phyloP scores from a whole-genome alignment of 2,888 invertebrate genomes.

The Drosophila anomalata region DNA sequence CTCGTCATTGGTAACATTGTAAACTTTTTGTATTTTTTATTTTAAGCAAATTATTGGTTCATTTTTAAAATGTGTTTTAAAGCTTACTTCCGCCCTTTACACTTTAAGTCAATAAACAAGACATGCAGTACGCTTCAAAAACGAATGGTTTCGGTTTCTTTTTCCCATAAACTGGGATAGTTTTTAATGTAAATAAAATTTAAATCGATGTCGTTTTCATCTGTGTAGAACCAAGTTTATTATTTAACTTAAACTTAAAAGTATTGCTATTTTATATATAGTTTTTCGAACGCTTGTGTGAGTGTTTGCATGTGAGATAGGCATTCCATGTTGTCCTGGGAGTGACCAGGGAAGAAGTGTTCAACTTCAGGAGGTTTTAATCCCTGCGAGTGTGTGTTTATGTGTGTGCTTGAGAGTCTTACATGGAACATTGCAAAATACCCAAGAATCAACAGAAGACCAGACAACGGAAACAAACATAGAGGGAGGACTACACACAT shows the following conservation, averaged over 20 bases:
- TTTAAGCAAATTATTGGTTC: neutral
- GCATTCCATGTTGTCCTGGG: conserved; percentile 29
- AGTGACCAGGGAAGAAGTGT: conserved; percentile 1
- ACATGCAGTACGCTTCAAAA: conserved; percentile 9
- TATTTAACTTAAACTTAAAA: conserved; percentile 69
- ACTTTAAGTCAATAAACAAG: conserved; percentile 32
- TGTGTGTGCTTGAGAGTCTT: conserved; percentile 13
- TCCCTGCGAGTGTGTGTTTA: conserved; percentile 16
- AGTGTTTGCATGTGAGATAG: conserved; percentile 25
- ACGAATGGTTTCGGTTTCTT: neutral
- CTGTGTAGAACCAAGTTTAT: conserved; percentile 52
- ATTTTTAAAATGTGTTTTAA: neutral
- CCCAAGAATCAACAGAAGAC: conserved; percentile 36
- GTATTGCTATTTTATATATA: conserved; percentile 74
- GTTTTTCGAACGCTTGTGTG: conserved; percentile 51
- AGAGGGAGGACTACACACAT: conserved; percentile 26
- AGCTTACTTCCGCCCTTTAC: conserved; percentile 27
- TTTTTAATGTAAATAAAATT: neutral
- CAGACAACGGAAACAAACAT: conserved; percentile 29
- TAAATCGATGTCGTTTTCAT: conserved; percentile 15
- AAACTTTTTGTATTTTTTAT: neutral
- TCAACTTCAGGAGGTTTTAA: conserved; percentile 27
- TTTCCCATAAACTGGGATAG: neutral
- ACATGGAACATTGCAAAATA: conserved; percentile 42
- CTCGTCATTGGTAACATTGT: neutral